Evolutionary conservation across 1,140 invertebrate genomes (phyloP), one percentile per base, ranked within the genome.

Genomic region (Sesamia nonagrioides): DNA sequence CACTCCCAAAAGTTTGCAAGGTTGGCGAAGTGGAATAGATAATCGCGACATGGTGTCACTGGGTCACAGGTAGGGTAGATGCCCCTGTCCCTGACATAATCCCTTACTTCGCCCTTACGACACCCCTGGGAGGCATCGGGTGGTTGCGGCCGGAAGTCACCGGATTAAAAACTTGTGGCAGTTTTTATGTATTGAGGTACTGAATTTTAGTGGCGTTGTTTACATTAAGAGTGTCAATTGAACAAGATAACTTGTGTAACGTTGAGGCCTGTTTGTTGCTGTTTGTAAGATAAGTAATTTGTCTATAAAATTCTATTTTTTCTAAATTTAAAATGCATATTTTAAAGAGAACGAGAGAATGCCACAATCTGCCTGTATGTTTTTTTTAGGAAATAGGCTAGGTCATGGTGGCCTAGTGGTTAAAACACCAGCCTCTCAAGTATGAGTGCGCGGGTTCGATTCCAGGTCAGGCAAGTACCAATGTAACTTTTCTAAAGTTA

Each of bases 41-140:
- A 18, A 52, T 54, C 21, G 37, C n/a, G 33, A 1, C 48, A 71
- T 35, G 33, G 68, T 37, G 50, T 71, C 45, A 71, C 13, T 71
- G 18, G 68, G n/a, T 71, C 48, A 52, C 68, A 54, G 68, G 50
- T 54, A 52, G 2, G 50, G 15, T 37, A 71, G 48, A 21, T 48
- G 42, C 11, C 42, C 63, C 40, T 48, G 27, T 68, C n/a, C 66
- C 66, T 37, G 68, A 71, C 48, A 45, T 54, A 71, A 54, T 71
- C 68, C 68, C 68, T 71, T 54, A 54, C 18, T 69, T 37, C 60
- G n/a, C 15, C 60, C 66, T 27, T 17, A 71, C 48, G 68, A 71
- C 33, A 18, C 68, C 68, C 68, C 13, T 52, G 68, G 68, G 68
- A 71, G 21, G 27, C 18, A 33, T 69, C 21, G 42, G 18, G 6